Evolutionary conservation across 2,797 vertebrate genomes (phyloP).

Genomic region (Hylomyscus alleni): DNA sequence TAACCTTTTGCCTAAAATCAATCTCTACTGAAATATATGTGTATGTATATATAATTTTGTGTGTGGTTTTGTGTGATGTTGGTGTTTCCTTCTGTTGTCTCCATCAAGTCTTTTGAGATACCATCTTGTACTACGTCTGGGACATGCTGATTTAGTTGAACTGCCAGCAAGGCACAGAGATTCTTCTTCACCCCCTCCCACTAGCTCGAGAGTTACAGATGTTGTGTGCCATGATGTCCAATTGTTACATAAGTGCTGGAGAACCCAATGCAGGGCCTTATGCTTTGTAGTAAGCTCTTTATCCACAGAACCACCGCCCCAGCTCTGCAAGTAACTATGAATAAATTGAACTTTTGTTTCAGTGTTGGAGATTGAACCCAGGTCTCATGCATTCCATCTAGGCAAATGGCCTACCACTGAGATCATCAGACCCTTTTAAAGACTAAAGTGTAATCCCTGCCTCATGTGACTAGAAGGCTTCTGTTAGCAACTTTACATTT

Average conservation of each 20-base stretch:
- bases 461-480: conserved; percentile 22
- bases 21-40: not conserved
- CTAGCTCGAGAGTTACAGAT: not conserved
- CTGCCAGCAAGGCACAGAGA: not conserved
- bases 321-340: not conserved
- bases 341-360: not conserved
- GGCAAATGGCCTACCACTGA: not conserved
- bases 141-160: no score
- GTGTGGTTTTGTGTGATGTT: not conserved
- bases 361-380: not conserved
- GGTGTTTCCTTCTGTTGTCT: not conserved
- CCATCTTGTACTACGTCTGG: not conserved
- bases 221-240: not conserved
- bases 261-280: not conserved
- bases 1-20: not conserved
- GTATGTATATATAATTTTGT: no score
- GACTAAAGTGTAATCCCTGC: conserved; percentile 6
- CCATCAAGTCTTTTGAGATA: not conserved
- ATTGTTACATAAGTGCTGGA: not conserved
- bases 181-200: not conserved
- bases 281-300: not conserved
- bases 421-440: not conserved
- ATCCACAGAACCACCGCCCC: not conserved
- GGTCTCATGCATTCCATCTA: not conserved
- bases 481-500: not conserved